Evolutionary conservation across 2,888 invertebrate genomes (phyloP), one percentile per base, ranked within the genome.

Genomic region (Crematogaster levior): DNA sequence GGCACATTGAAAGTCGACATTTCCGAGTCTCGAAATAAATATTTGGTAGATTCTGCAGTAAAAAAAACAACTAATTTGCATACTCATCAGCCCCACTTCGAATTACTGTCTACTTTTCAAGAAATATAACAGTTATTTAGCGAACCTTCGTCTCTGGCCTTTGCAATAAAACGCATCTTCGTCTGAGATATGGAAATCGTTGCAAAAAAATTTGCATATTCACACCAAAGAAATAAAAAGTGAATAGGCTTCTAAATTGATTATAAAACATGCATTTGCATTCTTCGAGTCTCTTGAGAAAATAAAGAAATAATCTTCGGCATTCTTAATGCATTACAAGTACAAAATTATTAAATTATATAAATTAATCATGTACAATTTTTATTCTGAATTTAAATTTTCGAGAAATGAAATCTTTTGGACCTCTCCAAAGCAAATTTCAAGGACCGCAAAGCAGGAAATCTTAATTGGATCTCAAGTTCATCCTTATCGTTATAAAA

Each of bases 61-160:
- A 58, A 63, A n/a, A 15, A 83, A 60, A 48, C 73, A 60, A 51
- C 81, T 74, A 51, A 73, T 89, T 84, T 86, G 81, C 86, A 88
- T 88, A 70, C 74, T 88, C 73, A 86, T 86, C 61, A 34, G 24
- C n/a, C 70, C 7, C n/a, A 51, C n/a, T 40, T 80, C 68, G 5
- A 24, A 46, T 12, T 40, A 60, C 18, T 51, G 61, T 1, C 27
- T 27, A 24, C n/a, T 68, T 56, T 68, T 1, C 7, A 18, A 56
- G 27, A 46, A 70, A 34, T 21, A 5, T 9, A 34, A 34, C 18
- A 56, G 18, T 56, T 66, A 77, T 56, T 34, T 27, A 2, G 7
- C 10, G 18, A 46, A 66, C 6, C 15, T 40, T 30, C 18, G 21
- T 56, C n/a, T 30, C 30, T 27, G 15, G 9, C 5, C 48, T 74